Percentiles rank a stretch among this genome's conserved stretches.
These are phyloP conservation scores for Macroramphosus scolopax DNA, from an alignment of 2,797 vertebrate species.

Conservation along the genomic window DNA sequence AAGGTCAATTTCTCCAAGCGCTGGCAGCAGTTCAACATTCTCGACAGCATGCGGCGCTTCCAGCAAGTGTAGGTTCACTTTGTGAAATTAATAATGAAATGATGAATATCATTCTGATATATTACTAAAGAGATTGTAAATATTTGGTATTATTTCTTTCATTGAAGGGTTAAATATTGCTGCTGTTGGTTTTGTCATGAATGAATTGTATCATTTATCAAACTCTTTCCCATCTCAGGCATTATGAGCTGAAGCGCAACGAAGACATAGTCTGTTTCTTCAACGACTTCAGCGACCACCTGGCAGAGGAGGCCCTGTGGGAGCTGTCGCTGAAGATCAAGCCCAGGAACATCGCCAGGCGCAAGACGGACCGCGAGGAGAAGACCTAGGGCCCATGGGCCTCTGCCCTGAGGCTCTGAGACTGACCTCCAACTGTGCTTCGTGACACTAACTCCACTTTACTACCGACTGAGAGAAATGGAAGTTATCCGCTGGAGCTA, in stretches of 20 bases:
- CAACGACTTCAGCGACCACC: conserved; percentile 98
- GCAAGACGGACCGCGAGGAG: conserved; percentile 94
- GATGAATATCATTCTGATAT: background rate
- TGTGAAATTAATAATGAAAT: background rate
- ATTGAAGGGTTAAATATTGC: conserved; percentile 14
- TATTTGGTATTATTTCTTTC: too few relatives aligned
- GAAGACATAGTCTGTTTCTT: conserved; percentile 97
- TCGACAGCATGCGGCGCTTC: conserved; percentile 99
- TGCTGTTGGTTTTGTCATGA: conserved; percentile 7
- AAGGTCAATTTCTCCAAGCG: conserved; percentile 99
- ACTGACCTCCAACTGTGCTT: conserved; percentile 78
- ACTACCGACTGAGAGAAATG: conserved; percentile 62
- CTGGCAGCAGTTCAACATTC: conserved; percentile 99
- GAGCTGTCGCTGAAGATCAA: conserved; percentile 99
- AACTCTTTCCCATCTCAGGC: conserved; percentile 72
- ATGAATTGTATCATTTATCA: conserved; percentile 9
- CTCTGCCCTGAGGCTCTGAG: conserved; percentile 17
- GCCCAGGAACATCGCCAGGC: conserved; percentile 89
- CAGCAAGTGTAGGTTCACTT: conserved; percentile 90
- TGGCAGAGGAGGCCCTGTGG: conserved; percentile 97
- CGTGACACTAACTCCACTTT: conserved; percentile 79
- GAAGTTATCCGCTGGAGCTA: conserved; percentile 50
- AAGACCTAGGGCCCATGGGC: conserved; percentile 84
- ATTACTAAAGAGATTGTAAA: conserved; percentile 14
- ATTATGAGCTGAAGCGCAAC: conserved; percentile 94